These are phyloP conservation scores for Dascillus cervinus DNA, from an alignment of 2,888 invertebrate genomes.

Conservation along the genomic window DNA sequence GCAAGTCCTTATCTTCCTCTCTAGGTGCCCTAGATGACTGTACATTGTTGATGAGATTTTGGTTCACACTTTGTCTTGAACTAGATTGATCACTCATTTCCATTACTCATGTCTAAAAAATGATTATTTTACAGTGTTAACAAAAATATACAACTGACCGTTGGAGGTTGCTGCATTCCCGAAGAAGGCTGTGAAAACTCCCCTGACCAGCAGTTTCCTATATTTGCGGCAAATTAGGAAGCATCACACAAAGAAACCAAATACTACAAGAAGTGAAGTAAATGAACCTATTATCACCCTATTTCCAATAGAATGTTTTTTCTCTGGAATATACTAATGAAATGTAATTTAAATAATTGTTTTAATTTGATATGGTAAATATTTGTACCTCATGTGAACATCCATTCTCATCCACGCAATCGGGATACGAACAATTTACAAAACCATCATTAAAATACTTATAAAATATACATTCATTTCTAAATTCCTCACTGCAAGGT, in stretches of 20 bases:
- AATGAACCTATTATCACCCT: constrained; percentile 46
- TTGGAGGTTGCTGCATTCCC: constrained; percentile 11
- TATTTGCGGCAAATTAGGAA: constrained; percentile 45
- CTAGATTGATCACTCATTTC: constrained; percentile 26
- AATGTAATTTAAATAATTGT: no score
- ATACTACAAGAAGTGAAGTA: constrained; percentile 41
- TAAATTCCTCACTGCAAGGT: constrained; percentile 17
- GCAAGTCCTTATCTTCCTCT: constrained; percentile 46
- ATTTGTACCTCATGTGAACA: constrained; percentile 26
- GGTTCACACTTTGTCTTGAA: constrained; percentile 6
- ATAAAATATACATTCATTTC: constrained; percentile 38
- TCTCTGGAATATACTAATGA: no score
- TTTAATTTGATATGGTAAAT: no score
- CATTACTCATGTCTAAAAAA: constrained; percentile 23
- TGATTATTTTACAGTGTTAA: background rate
- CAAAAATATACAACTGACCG: constrained; percentile 5
- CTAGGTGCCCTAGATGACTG: constrained; percentile 28
- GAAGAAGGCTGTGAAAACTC: constrained; percentile 37
- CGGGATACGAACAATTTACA: constrained; percentile 42
- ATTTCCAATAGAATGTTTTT: constrained; percentile 22
- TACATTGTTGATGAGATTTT: constrained; percentile 2
- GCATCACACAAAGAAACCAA: constrained; percentile 44
- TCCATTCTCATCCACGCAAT: constrained; percentile 43
- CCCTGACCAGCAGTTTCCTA: constrained; percentile 44
- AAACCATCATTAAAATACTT: constrained; percentile 42